Conservation (phyloP, 1,140 invertebrate species). For the Antheraea mylitta region DNA sequence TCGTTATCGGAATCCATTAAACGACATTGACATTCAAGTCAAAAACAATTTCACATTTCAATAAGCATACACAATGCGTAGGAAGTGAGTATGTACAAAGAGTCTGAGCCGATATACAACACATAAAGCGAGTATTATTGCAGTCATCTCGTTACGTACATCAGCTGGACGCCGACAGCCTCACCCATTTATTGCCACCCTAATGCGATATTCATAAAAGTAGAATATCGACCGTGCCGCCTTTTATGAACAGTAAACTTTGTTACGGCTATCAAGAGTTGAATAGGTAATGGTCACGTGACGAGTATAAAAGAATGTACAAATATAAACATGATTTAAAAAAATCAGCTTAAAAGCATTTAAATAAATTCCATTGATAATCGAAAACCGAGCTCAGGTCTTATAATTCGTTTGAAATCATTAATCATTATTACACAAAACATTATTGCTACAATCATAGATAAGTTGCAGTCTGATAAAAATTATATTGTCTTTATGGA, state of each 20-base stretch:
- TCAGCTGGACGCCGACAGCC: slow-evolving; percentile 24
- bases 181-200: slow-evolving; percentile 20
- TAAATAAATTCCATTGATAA: not conserved
- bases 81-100: not conserved
- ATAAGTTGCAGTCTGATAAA: no score
- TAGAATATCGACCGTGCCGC: slow-evolving; percentile 3
- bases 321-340: not conserved
- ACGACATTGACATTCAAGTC: not conserved
- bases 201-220: slow-evolving; percentile 22
- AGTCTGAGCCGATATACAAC: not conserved
- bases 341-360: no score
- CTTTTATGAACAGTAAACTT: slow-evolving; percentile 9
- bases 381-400: not conserved
- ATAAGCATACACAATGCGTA: slow-evolving; percentile 1
- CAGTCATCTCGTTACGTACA: slow-evolving; percentile 11
- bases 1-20: not conserved
- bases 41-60: not conserved
- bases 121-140: slow-evolving; percentile 8
- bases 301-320: not conserved
- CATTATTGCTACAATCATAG: no score
- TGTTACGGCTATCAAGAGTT: not conserved
- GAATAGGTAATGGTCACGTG: not conserved
- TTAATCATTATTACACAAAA: no score
- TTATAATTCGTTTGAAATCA: no score
- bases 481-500: no score